These are phyloP conservation scores for Euzophera pinguis DNA, from an alignment of 2,888 invertebrate species.

Conservation along the genomic window DNA sequence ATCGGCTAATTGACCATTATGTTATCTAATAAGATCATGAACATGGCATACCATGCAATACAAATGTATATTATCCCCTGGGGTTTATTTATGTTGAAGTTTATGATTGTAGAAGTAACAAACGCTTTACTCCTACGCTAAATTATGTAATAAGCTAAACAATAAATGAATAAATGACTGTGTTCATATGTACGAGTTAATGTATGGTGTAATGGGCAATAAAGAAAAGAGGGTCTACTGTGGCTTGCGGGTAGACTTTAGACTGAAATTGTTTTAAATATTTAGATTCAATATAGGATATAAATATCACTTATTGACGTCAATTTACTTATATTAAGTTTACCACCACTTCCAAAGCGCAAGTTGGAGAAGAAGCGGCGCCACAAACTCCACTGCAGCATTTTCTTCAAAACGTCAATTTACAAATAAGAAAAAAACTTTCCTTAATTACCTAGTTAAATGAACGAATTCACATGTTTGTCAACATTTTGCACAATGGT, in stretches of 20 bases:
- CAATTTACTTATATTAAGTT: too few relatives aligned
- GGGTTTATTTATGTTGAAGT: neutral
- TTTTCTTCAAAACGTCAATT: too few relatives aligned
- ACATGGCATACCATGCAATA: neutral
- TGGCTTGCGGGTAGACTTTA: neutral
- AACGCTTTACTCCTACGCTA: neutral
- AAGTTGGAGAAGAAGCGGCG: too few relatives aligned
- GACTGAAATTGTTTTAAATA: neutral
- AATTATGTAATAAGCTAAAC: neutral
- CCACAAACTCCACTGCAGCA: too few relatives aligned
- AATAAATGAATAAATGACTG: neutral
- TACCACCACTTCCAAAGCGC: too few relatives aligned
- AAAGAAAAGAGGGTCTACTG: neutral
- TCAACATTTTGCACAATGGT: too few relatives aligned
- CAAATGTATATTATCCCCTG: constrained; percentile 1
- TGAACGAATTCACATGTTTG: too few relatives aligned
- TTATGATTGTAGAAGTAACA: neutral
- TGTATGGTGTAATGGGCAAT: neutral
- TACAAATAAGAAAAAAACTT: too few relatives aligned
- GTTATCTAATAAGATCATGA: constrained; percentile 15
- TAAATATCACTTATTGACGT: too few relatives aligned
- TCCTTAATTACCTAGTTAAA: too few relatives aligned
- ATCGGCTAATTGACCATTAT: constrained; percentile 17
- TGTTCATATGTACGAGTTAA: neutral
- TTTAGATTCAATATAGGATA: too few relatives aligned